Evolutionary conservation across 2,888 invertebrate genomes (phyloP).

Genomic region (Coelopa pilipes): DNA sequence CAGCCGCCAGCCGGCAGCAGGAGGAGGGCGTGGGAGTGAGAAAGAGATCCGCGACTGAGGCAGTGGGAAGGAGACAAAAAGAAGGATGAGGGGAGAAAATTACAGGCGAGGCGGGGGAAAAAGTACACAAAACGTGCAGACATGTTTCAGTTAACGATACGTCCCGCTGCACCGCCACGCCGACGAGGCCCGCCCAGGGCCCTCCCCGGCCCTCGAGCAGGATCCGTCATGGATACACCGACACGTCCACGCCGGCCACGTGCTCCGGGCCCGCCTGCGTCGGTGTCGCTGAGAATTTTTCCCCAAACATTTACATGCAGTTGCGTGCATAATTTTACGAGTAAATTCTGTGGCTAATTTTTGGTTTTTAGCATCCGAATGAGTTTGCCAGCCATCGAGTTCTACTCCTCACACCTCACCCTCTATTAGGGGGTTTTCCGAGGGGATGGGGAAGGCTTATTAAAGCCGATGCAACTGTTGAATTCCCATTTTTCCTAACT

Average conservation of each 20-base stretch:
- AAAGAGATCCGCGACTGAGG: background rate
- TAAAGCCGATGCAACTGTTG: no score
- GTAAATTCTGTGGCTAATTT: no score
- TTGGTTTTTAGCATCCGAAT: no score
- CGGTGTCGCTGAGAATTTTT: background rate
- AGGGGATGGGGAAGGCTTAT: no score
- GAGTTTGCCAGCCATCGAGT: no score
- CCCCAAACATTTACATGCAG: no score
- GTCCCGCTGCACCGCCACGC: background rate
- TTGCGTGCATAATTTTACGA: no score
- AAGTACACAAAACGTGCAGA: slow-evolving; percentile 30
- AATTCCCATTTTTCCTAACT: no score
- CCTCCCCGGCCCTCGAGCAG: background rate
- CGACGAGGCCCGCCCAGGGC: no score
- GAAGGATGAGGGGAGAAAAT: background rate
- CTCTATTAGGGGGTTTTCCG: no score
- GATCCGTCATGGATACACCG: background rate
- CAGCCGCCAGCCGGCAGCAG: no score
- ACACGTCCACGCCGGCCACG: no score
- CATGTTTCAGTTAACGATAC: slow-evolving; percentile 30
- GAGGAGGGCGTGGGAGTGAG: background rate
- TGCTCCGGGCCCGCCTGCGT: background rate
- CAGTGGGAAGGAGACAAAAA: background rate
- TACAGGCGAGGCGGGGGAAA: background rate
- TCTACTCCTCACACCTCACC: background rate